Conservation (phyloP, 2,888 invertebrate species). For the Chrysodeixis includens region DNA sequence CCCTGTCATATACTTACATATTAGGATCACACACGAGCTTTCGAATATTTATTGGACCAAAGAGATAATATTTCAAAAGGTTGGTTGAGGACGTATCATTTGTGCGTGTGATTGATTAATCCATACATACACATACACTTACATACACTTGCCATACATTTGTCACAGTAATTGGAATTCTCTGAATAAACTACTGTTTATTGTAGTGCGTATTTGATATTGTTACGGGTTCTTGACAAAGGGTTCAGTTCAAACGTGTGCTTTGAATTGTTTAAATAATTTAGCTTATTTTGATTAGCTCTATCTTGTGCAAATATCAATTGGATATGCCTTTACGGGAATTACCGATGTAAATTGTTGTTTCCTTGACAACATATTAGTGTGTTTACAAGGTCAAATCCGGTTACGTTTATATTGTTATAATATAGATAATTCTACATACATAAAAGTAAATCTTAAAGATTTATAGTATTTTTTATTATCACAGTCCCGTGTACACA, state of each 20-base stretch:
- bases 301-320: neutral
- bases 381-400: too few relatives aligned
- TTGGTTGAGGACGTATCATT: constrained; percentile 38
- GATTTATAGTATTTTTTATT: too few relatives aligned
- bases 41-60: constrained; percentile 44
- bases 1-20: constrained; percentile 40
- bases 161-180: constrained; percentile 48
- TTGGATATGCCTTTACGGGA: neutral
- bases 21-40: constrained; percentile 48
- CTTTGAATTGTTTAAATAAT: neutral
- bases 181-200: constrained; percentile 13
- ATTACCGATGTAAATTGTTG: neutral
- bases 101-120: constrained; percentile 58
- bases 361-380: neutral
- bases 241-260: neutral
- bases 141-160: constrained; percentile 32
- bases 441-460: too few relatives aligned
- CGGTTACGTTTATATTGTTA: too few relatives aligned
- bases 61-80: constrained; percentile 52
- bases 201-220: constrained; percentile 5
- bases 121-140: constrained; percentile 9
- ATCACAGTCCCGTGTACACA: too few relatives aligned
- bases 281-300: neutral
- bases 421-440: too few relatives aligned
- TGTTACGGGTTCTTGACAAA: neutral